These are phyloP conservation scores for Asarcornis scutulata DNA, from an alignment of 2,113 vertebrate genomes.

Conservation along the genomic window DNA sequence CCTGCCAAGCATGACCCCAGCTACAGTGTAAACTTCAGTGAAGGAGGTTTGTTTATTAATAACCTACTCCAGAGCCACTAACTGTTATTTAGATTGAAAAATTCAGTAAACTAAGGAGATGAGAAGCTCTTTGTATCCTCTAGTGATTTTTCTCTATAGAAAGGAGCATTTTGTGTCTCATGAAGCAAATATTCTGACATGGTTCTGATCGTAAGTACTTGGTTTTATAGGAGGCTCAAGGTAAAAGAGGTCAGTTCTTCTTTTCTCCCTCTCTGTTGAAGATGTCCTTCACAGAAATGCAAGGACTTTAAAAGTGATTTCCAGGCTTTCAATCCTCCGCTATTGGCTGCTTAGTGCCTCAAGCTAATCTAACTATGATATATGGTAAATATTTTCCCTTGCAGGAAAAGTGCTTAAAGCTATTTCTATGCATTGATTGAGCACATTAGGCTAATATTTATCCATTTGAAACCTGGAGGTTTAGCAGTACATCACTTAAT, in stretches of 20 bases:
- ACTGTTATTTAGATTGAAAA: background rate
- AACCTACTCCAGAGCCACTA: background rate
- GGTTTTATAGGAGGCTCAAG: conserved; percentile 36
- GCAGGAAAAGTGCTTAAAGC: conserved; percentile 73
- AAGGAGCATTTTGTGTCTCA: conserved; percentile 2
- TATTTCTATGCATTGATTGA: conserved; percentile 81
- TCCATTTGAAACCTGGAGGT: conserved; percentile 74
- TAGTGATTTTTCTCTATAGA: background rate
- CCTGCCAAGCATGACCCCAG: background rate
- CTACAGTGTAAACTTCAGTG: background rate
- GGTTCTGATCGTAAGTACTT: conserved; percentile 34
- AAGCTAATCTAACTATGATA: conserved; percentile 77
- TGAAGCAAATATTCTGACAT: conserved; percentile 27
- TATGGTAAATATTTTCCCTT: conserved; percentile 81
- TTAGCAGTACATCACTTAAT: conserved; percentile 73
- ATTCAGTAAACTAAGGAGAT: background rate
- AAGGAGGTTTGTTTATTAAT: conserved; percentile 16
- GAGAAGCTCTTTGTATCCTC: conserved; percentile 1
- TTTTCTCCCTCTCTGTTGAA: conserved; percentile 53
- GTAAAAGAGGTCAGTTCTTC: background rate
- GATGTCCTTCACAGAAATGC: conserved; percentile 74
- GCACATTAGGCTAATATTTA: conserved; percentile 79
- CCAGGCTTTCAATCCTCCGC: conserved; percentile 67
- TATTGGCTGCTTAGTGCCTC: conserved; percentile 62
- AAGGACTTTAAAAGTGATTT: conserved; percentile 78